A percentile compares a stretch with the other conserved stretches of the same genome.
These are phyloP conservation scores for Cnemophilus loriae DNA, from an alignment of 2,113 vertebrate species.

Conservation along the genomic window DNA sequence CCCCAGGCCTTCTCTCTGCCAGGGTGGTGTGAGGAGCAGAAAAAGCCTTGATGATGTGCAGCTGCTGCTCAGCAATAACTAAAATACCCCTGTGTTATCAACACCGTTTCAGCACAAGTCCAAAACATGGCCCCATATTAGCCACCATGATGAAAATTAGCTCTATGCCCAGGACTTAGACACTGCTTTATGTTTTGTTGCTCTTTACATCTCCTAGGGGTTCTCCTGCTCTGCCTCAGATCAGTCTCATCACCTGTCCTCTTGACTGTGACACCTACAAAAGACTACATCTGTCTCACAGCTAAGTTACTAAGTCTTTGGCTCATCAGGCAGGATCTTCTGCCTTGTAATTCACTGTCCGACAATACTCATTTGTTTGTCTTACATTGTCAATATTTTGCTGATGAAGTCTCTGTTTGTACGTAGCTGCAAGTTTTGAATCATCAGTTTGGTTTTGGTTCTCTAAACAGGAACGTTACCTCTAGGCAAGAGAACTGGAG, in stretches of 20 bases:
- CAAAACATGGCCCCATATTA: neutral
- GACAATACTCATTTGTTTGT: neutral
- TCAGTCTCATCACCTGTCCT: neutral
- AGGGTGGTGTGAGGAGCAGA: neutral
- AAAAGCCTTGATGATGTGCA: neutral
- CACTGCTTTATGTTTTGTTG: neutral
- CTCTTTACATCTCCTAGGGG: neutral
- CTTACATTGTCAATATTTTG: neutral
- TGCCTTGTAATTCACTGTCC: neutral
- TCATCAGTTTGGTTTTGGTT: neutral
- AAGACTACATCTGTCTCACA: neutral
- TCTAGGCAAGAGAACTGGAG: neutral
- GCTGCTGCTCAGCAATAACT: neutral
- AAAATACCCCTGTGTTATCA: neutral
- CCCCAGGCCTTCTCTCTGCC: fast-evolving
- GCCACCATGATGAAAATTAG: neutral
- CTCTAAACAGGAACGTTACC: neutral
- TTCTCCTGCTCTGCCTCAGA: neutral
- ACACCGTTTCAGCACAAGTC: neutral
- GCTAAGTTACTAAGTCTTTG: neutral
- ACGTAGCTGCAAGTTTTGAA: neutral
- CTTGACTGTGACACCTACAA: neutral
- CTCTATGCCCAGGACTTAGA: neutral
- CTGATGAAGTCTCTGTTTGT: neutral
- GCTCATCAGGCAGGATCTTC: neutral